Conservation (phyloP, 2,888 invertebrate genomes). For the Helleia helle region DNA sequence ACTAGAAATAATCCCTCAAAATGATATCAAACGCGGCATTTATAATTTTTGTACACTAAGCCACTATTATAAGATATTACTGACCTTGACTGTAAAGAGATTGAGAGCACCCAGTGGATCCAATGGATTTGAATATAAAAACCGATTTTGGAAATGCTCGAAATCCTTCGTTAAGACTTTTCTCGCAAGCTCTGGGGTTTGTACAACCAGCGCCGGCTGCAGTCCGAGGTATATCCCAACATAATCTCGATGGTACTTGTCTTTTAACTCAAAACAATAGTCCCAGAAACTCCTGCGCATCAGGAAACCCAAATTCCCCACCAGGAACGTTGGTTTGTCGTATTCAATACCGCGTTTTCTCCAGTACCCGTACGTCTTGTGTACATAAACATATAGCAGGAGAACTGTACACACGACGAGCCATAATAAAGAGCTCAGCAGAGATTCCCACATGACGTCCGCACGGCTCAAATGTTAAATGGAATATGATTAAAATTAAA, state of each 20-base stretch:
- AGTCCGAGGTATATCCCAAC: slow-evolving; percentile 43
- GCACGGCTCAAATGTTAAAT: too few relatives aligned
- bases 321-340: slow-evolving; percentile 35
- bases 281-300: slow-evolving; percentile 44
- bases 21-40: too few relatives aligned
- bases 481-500: too few relatives aligned
- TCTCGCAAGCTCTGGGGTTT: slow-evolving; percentile 43
- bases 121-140: slow-evolving; percentile 30
- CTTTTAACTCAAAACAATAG: slow-evolving; percentile 32
- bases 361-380: slow-evolving; percentile 44
- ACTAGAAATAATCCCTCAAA: too few relatives aligned
- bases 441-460: background rate
- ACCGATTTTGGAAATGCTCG: slow-evolving; percentile 42
- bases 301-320: slow-evolving; percentile 42
- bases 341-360: slow-evolving; percentile 40
- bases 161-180: slow-evolving; percentile 39
- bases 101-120: slow-evolving; percentile 50
- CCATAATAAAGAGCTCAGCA: slow-evolving; percentile 8
- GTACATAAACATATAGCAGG: slow-evolving; percentile 29
- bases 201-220: slow-evolving; percentile 40
- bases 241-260: slow-evolving; percentile 34
- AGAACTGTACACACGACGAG: slow-evolving; percentile 22
- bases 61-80: slow-evolving; percentile 1
- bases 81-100: slow-evolving; percentile 47
- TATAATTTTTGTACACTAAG: too few relatives aligned